Conservation (phyloP, 2,888 invertebrate species). For the Andrena bicolor region DNA sequence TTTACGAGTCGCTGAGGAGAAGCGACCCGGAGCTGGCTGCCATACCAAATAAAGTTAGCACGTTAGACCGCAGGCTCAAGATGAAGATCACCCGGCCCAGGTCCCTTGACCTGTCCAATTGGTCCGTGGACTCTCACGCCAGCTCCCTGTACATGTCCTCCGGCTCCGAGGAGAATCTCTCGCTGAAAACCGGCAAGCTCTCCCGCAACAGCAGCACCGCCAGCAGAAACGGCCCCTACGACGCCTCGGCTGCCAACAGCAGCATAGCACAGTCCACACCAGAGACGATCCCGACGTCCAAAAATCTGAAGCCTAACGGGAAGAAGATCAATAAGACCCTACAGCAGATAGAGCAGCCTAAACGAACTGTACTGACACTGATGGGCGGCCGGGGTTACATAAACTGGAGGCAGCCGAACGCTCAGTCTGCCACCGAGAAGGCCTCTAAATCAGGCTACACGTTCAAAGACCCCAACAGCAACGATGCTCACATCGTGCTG, state of each 20-base stretch:
- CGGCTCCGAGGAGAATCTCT: conserved; percentile 94
- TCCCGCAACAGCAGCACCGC: conserved; percentile 92
- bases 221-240: conserved; percentile 87
- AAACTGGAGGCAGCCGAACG: conserved; percentile 91
- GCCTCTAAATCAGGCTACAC: conserved; percentile 79
- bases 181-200: conserved; percentile 88
- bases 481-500: conserved; percentile 94
- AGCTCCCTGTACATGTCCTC: conserved; percentile 93
- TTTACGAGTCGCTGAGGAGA: conserved; percentile 91
- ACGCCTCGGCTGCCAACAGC: conserved; percentile 69
- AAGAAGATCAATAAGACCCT: conserved; percentile 80
- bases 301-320: conserved; percentile 70
- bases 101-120: conserved; percentile 93
- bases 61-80: conserved; percentile 91
- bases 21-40: conserved; percentile 95
- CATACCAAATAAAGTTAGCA: conserved; percentile 93
- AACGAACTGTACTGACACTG: conserved; percentile 92
- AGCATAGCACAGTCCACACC: conserved; percentile 80
- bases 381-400: conserved; percentile 96
- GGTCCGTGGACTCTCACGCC: conserved; percentile 94
- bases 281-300: conserved; percentile 67
- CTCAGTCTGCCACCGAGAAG: conserved; percentile 86
- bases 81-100: conserved; percentile 94
- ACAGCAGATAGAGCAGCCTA: conserved; percentile 86
- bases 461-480: conserved; percentile 90